Conservation (phyloP, 64 coral and sea anemone species). For the Montipora capricornis region DNA sequence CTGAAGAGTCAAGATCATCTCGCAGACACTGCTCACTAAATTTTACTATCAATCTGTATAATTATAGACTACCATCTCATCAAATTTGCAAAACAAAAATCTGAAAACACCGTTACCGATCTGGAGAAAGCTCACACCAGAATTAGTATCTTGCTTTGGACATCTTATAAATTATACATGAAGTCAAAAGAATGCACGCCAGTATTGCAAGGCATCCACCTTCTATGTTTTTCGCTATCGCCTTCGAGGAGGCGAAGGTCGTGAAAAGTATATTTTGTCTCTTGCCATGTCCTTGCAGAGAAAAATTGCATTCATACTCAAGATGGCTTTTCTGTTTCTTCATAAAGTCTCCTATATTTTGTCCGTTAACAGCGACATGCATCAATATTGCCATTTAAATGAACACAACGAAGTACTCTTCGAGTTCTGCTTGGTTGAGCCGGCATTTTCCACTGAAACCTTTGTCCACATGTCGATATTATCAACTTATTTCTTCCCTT, state of each 20-base stretch:
- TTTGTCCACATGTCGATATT: conserved; percentile 4
- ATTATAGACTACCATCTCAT: conserved; percentile 15
- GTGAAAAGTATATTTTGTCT: conserved; percentile 1
- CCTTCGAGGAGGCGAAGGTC: not conserved
- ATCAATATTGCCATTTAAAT: conserved; percentile 49
- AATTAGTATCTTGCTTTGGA: conserved; percentile 27
- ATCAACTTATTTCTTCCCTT: not conserved
- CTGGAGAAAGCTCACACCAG: not conserved
- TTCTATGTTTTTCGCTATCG: not conserved
- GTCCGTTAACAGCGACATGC: conserved; percentile 31
- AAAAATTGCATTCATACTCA: not conserved
- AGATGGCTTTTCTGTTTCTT: not conserved
- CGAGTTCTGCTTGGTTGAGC: not conserved
- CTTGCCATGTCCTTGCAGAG: not conserved
- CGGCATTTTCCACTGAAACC: not conserved
- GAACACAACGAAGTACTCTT: conserved; percentile 24
- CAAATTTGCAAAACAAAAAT: conserved; percentile 29
- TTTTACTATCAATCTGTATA: conserved; percentile 39
- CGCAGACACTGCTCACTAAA: conserved; percentile 12
- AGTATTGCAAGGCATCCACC: conserved; percentile 30
- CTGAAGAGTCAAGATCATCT: not conserved
- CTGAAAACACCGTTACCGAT: not conserved
- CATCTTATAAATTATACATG: conserved; percentile 57
- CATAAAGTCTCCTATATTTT: conserved; percentile 16
- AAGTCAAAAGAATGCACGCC: conserved; percentile 37